phyloP scores from a whole-genome alignment of 2,113 vertebrate genomes.

The Chiloscyllium plagiosum region DNA sequence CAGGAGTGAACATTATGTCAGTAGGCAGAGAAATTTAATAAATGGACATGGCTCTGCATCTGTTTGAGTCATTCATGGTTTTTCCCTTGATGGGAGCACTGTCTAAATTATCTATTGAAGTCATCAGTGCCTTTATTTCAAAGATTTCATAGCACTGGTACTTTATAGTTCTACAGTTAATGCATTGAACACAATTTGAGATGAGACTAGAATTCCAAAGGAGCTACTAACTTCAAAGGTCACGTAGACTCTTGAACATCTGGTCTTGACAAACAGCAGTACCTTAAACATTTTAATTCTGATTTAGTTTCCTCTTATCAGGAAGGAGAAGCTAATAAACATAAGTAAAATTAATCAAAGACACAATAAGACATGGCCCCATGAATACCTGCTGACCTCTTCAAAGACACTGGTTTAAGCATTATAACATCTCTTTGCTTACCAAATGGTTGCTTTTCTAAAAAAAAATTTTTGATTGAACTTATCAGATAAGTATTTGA shows the following conservation, averaged over 20 bases:
- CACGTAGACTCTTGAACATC: background rate
- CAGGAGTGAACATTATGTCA: background rate
- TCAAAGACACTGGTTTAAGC: background rate
- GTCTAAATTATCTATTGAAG: background rate
- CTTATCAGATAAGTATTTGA: background rate
- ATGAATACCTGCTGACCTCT: too few species aligned
- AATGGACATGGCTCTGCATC: background rate
- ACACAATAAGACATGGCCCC: too few species aligned
- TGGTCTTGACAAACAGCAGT: background rate
- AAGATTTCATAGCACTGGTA: background rate
- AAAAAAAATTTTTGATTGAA: background rate
- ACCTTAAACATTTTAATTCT: background rate
- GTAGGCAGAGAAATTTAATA: background rate
- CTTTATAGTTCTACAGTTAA: background rate
- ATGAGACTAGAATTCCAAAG: constrained; percentile 6
- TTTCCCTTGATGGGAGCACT: background rate
- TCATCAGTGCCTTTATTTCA: background rate
- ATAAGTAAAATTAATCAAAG: background rate
- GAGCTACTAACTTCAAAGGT: background rate
- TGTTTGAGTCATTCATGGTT: background rate
- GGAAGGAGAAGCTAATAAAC: background rate
- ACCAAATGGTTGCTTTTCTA: background rate
- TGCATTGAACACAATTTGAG: background rate
- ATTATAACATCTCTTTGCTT: background rate
- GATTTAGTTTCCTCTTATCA: background rate